These are phyloP conservation scores for Girardinichthys multiradiatus DNA, from an alignment of 2,113 vertebrate genomes.

Conservation along the genomic window DNA sequence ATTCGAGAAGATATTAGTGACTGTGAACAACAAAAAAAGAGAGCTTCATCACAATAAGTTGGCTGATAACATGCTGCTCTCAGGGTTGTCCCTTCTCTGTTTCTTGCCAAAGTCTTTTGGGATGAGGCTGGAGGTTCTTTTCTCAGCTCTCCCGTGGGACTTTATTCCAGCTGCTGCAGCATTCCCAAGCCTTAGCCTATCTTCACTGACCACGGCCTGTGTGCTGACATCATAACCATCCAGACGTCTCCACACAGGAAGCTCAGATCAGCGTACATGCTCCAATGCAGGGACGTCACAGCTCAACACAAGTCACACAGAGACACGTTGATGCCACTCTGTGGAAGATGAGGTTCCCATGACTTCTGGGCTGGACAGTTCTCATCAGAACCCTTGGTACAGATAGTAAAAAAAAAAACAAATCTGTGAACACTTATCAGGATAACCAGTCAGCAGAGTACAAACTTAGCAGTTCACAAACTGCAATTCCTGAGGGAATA, in stretches of 20 bases:
- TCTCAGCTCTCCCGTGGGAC: constrained; percentile 71
- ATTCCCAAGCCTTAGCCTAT: constrained; percentile 42
- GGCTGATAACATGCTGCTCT: constrained; percentile 50
- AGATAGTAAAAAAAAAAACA: background rate
- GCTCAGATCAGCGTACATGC: constrained; percentile 29
- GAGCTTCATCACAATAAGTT: constrained; percentile 51
- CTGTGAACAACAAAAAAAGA: constrained; percentile 41
- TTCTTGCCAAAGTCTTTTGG: constrained; percentile 23
- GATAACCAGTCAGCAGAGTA: background rate
- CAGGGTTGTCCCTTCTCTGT: constrained; percentile 22
- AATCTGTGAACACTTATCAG: background rate
- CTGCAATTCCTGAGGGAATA: background rate
- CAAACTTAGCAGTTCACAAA: background rate
- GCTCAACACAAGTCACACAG: constrained; percentile 11
- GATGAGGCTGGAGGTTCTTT: constrained; percentile 60
- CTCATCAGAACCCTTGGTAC: background rate
- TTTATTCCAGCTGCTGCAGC: constrained; percentile 61
- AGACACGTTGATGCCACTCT: constrained; percentile 15
- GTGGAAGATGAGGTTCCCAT: constrained; percentile 53
- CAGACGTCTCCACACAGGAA: constrained; percentile 34
- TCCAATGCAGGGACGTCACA: constrained; percentile 49
- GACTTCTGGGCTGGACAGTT: constrained; percentile 42
- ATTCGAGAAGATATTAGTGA: constrained; percentile 47
- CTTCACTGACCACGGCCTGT: constrained; percentile 35
- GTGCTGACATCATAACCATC: constrained; percentile 64